These are phyloP conservation scores for Daphoenositta chrysoptera DNA, from an alignment of 2,113 vertebrate species.

Conservation along the genomic window DNA sequence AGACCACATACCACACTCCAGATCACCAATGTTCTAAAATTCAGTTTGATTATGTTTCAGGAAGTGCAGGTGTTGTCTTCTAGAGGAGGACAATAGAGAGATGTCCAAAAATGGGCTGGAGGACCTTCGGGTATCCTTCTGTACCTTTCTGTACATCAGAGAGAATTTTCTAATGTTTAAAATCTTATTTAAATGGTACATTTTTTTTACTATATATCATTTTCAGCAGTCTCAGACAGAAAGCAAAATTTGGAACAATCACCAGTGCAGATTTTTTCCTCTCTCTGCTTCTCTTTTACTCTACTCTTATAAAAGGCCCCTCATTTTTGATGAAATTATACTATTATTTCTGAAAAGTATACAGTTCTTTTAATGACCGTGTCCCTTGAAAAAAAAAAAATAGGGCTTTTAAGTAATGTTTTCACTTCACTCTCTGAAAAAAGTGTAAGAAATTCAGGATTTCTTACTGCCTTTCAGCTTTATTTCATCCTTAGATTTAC, in stretches of 20 bases:
- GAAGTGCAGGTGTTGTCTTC: not conserved
- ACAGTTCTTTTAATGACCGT: not conserved
- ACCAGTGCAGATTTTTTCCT: not conserved
- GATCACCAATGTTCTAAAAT: not conserved
- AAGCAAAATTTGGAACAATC: not conserved
- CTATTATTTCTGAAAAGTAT: not conserved
- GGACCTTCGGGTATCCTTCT: not conserved
- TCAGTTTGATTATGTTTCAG: not conserved
- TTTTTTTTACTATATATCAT: not conserved
- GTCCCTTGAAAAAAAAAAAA: not conserved
- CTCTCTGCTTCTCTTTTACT: not conserved
- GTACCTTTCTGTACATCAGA: not conserved
- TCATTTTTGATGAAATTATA: not conserved
- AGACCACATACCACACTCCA: not conserved
- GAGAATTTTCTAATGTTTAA: not conserved
- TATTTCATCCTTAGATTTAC: not conserved
- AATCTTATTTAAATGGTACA: not conserved
- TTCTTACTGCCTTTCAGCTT: not conserved
- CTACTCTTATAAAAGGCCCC: not conserved
- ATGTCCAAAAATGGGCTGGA: not conserved
- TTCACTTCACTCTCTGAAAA: not conserved
- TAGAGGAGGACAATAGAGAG: not conserved
- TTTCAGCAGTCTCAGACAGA: not conserved
- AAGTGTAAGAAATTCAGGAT: not conserved
- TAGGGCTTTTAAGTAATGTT: not conserved